A percentile compares a stretch with the other conserved stretches of the same genome.
These are phyloP conservation scores for Aradophagus sp. DNA, from an alignment of 1,140 invertebrate species.

Conservation along the genomic window DNA sequence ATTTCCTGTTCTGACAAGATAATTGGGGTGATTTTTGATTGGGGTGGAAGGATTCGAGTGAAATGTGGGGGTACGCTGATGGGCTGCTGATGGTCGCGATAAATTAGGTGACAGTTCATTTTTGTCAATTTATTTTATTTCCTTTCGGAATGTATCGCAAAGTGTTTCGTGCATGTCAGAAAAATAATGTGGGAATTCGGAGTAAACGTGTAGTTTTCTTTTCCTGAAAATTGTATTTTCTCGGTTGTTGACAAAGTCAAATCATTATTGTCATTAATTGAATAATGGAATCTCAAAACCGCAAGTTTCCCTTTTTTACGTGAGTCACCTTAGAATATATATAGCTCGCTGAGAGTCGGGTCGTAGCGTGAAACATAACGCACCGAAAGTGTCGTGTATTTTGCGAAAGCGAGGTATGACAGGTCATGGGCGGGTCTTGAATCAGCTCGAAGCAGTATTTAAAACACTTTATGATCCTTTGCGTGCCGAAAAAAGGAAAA, in stretches of 20 bases:
- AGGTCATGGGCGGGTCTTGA: conserved; percentile 42
- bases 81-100: background rate
- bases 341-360: no score
- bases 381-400: background rate
- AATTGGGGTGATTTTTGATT: conserved; percentile 27
- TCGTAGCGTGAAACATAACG: background rate
- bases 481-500: no score
- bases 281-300: no score
- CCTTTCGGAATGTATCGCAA: no score
- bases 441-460: conserved; percentile 52
- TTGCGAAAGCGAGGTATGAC: conserved; percentile 8
- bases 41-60: conserved; percentile 6
- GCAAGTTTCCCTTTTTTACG: no score
- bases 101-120: background rate
- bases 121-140: background rate
- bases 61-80: background rate
- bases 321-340: no score
- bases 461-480: conserved; percentile 46
- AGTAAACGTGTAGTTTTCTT: no score
- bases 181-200: no score
- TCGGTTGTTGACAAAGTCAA: no score
- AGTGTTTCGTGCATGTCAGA: no score
- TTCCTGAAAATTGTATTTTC: no score
- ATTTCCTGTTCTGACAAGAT: conserved; percentile 44
- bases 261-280: no score